These are phyloP conservation scores for Pseudocheirus occidentalis DNA, from an alignment of 2,797 vertebrate species.

Conservation along the genomic window DNA sequence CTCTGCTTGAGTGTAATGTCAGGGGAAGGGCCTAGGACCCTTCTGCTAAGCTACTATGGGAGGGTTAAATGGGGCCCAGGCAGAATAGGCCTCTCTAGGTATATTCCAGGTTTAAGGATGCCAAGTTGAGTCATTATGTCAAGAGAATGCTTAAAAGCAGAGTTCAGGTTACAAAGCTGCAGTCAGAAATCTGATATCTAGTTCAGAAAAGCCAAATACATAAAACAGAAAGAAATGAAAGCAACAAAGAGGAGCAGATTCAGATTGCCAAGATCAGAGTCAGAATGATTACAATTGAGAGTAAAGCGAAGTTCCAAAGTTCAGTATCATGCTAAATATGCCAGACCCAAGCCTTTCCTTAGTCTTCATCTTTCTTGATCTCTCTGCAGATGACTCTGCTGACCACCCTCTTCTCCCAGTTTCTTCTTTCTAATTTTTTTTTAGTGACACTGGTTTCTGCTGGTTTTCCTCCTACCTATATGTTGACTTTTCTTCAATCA, in stretches of 20 bases:
- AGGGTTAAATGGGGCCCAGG: neutral
- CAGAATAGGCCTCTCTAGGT: neutral
- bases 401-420: neutral
- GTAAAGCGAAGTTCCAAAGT: neutral
- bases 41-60: neutral
- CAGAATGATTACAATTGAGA: neutral
- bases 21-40: neutral
- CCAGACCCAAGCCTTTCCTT: neutral
- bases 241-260: neutral
- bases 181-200: neutral
- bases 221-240: neutral
- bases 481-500: neutral
- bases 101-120: neutral
- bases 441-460: neutral
- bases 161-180: neutral
- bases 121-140: neutral
- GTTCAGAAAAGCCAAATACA: neutral
- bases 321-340: neutral
- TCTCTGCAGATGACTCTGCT: neutral
- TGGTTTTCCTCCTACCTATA: neutral
- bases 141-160: neutral
- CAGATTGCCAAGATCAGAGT: neutral
- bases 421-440: neutral
- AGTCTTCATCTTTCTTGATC: neutral
- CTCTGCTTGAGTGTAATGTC: neutral